Percentiles rank a stretch among this genome's conserved stretches.
Conservation (phyloP, 2,888 invertebrate genomes). For the Escarpia spicata region DNA sequence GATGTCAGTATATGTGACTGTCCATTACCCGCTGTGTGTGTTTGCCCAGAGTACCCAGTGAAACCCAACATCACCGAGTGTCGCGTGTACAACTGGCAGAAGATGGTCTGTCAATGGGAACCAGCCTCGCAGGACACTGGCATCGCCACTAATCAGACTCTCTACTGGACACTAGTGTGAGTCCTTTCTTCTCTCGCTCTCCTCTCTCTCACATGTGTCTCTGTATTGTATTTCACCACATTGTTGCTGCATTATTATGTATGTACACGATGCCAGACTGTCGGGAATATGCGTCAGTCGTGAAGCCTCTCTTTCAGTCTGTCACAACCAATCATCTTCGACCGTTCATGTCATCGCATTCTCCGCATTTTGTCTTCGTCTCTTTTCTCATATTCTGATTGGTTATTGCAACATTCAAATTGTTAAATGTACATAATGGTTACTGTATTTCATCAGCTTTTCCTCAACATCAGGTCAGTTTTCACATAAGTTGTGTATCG, state of each 20-base stretch:
- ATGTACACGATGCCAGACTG: neutral
- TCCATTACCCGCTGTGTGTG: neutral
- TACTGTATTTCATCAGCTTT: neutral
- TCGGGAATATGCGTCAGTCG: neutral
- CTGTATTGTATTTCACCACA: neutral
- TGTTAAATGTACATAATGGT: neutral
- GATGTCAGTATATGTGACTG: no score
- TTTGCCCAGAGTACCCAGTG: constrained; percentile 28
- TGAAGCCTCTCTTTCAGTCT: neutral
- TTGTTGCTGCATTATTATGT: neutral
- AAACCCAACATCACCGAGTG: constrained; percentile 31
- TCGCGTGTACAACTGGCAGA: constrained; percentile 35
- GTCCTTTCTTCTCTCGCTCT: neutral
- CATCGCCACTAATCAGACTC: constrained; percentile 24
- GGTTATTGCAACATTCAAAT: neutral
- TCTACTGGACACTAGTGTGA: constrained; percentile 34
- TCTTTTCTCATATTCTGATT: neutral
- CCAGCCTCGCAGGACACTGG: constrained; percentile 31
- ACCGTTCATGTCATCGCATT: neutral
- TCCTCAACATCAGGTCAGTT: neutral
- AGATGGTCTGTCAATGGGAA: constrained; percentile 35
- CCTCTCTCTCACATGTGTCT: neutral
- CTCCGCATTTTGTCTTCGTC: neutral
- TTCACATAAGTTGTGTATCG: neutral
- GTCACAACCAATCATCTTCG: neutral